A percentile compares a stretch with the other conserved stretches of the same genome.
phyloP scores from a whole-genome alignment of 2,888 invertebrate species.

The Tiliacea citrago region DNA sequence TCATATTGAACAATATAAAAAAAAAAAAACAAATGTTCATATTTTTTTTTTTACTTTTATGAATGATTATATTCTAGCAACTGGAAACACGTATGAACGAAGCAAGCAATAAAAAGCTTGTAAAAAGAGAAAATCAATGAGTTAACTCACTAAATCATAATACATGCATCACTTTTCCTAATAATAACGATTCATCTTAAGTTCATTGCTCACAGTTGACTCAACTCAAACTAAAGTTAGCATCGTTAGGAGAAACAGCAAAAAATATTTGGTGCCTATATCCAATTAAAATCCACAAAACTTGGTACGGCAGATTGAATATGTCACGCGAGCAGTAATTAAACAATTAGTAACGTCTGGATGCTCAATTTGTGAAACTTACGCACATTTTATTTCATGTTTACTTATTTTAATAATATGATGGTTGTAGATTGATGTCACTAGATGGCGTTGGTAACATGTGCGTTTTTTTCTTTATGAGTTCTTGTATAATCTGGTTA shows the following conservation, averaged over 20 bases:
- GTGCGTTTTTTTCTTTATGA: background rate
- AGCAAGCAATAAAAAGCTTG: no score
- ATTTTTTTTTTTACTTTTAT: no score
- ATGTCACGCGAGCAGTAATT: constrained; percentile 69
- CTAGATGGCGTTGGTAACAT: constrained; percentile 3
- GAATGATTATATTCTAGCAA: background rate
- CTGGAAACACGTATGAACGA: no score
- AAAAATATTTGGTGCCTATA: constrained; percentile 63
- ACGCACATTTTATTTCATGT: constrained; percentile 46
- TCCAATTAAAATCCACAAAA: constrained; percentile 63
- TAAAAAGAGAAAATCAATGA: no score
- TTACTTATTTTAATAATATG: constrained; percentile 39
- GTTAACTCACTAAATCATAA: background rate
- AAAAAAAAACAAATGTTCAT: no score
- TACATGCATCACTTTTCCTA: background rate
- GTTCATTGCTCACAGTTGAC: constrained; percentile 36
- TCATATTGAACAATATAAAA: no score
- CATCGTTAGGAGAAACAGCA: constrained; percentile 26
- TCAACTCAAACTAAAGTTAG: constrained; percentile 49
- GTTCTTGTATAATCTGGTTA: background rate
- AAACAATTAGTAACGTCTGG: constrained; percentile 70
- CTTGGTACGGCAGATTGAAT: constrained; percentile 62
- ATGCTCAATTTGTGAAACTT: constrained; percentile 59
- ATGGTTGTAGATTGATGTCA: background rate
- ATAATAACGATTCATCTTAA: constrained; percentile 19